Base-by-base conservation (phyloP, 2,888 invertebrate genomes). In the Ormyrus pomaceus region DNA sequence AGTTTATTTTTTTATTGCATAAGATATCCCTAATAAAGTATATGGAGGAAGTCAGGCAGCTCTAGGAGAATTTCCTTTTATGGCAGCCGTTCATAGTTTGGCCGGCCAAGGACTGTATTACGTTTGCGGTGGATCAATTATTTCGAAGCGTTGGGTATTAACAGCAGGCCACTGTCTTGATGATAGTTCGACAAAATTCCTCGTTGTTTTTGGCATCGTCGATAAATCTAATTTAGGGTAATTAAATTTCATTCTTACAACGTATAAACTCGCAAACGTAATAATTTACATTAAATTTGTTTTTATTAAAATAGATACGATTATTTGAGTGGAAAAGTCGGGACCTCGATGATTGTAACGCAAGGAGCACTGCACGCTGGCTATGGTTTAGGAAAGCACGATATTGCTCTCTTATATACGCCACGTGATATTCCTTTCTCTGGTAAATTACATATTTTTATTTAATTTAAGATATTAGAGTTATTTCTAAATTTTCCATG, bases 161-260 rank as follows among this genome's bases (percentile, higher is more conserved):
- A 87, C 87, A 3, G 87, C 87, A 0, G 87, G 82, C 4, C 87
- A 87, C 50, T 87, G 87, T 53, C 55, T 85, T 5, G 69, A 13
- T 0, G 5, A 73, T 0, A 0, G 34, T 0, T 83, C 86, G 0
- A 66, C 4, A 0, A 64, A 13, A 61, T 86, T 85, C 65, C 45
- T 85, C 6, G 80, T 87, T 0, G 78, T 84, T 3, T 84, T 87
- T 64, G 87, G 87, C 3, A 65, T 82, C 6, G 69, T 69, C 11
- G 74, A 86, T 53, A 85, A 85, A 58, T n/a, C 68, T 0, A 82
- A 81, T 5, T 79, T 87, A 6, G 56, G 69, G 79, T 79, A 48
- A 77, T 34, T 34, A 2, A 34, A 34, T 34, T 34, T 34, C 34
- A 34, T 34, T 34, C 34, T 34, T 34, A 2, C 34, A 34, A 34